Evolutionary conservation across 2,113 vertebrate species (phyloP).

Genomic region (Aleadryas rufinucha): DNA sequence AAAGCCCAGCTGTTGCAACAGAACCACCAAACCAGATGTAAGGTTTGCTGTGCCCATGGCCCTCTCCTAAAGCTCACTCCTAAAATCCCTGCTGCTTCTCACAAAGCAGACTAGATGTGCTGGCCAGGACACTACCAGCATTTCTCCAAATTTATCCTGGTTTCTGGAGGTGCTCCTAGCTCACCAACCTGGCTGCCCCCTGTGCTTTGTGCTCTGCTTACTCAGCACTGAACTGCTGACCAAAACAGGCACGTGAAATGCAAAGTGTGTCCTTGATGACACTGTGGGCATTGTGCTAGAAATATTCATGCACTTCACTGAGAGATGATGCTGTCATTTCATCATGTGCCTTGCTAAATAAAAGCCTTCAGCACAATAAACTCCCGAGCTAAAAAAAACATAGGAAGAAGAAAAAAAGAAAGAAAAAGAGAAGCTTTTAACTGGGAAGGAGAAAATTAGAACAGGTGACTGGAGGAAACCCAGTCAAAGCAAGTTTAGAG

Average conservation of each 20-base stretch:
- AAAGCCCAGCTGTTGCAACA: conserved; percentile 14
- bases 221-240: background rate
- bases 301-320: background rate
- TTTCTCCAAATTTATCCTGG: background rate
- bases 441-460: background rate
- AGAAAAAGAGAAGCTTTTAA: background rate
- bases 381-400: background rate
- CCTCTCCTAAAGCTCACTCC: background rate
- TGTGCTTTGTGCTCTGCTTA: background rate
- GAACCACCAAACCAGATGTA: background rate
- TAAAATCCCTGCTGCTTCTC: background rate
- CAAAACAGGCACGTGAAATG: background rate
- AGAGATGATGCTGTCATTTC: background rate
- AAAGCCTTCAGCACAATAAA: background rate
- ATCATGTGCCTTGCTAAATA: background rate
- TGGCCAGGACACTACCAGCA: background rate
- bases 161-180: background rate
- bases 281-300: background rate
- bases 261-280: background rate
- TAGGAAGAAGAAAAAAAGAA: too few relatives aligned
- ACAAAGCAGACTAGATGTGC: background rate
- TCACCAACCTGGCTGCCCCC: background rate
- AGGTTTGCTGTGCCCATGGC: background rate
- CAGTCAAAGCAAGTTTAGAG: background rate
- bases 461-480: background rate